Evolutionary conservation across 1,140 invertebrate genomes (phyloP), one percentile per base, ranked within the genome.

Genomic region (Oryctes rhinoceros): DNA sequence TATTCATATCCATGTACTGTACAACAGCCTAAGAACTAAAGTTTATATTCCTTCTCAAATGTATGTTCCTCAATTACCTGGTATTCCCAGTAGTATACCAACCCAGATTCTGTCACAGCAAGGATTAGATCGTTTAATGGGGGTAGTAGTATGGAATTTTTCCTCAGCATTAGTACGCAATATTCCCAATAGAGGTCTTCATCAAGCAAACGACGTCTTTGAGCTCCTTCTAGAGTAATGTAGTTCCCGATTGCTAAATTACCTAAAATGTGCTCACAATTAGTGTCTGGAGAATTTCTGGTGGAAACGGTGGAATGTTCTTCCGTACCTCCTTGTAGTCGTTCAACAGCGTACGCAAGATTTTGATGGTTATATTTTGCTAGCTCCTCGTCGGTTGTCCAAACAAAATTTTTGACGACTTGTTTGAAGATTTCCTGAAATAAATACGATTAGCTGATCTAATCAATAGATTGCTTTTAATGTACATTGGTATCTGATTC

Each of bases 171-270:
- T 10, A 89, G 82, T 18, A 91, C 88, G 83, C 89, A 90, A 74
- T 90, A 87, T 82, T 91, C 90, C 84, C 88, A 91, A 81, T 91
- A 91, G 79, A 91, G 88, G 84, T 91, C 89, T 82, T 91, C 88
- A 47, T 87, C 81, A 89, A 92, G 91, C 48, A 90, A 81, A 71
- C 89, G 89, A 75, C 89, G 88, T 80, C 89, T 86, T 49, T 87
- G 81, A 4, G 90, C 85, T 6, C 88, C 87, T 78, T 91, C 88
- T 79, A 89, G 87, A 4, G 88, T 89, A 67, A 91, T 88, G 80
- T 91, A 91, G 18, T 89, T 88, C 37, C 90, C 90, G 81, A 91
- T 89, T 13, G 90, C 90, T 84, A 88, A 91, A 81, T 89, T 86
- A 79, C 90, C 90, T 91, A 39, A 53, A 53, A 53, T 11, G 49